Conservation (phyloP, 2,797 vertebrate genomes). For the Enteromius afrohamiltoni region DNA sequence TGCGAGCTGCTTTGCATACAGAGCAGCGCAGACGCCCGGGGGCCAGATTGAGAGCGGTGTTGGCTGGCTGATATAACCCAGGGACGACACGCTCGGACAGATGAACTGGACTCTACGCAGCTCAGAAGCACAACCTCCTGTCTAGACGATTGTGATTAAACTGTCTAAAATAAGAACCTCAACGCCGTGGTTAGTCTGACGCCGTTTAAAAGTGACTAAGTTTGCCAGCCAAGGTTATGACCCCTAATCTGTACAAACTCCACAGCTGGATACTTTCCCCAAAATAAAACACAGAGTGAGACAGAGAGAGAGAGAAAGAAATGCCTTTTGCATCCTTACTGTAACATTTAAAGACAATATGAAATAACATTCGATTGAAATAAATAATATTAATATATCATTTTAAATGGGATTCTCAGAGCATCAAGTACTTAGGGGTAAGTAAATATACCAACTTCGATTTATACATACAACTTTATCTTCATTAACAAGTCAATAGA, state of each 20-base stretch:
- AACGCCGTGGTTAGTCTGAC: slow-evolving; percentile 47
- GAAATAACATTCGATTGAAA: not conserved
- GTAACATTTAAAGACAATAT: not conserved
- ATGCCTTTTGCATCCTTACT: not conserved
- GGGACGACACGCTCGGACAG: slow-evolving; percentile 11
- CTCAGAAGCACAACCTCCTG: slow-evolving; percentile 53
- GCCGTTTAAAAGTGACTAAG: slow-evolving; percentile 53
- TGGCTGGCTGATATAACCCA: slow-evolving; percentile 30
- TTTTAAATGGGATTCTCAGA: too few relatives aligned
- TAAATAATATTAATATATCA: not conserved
- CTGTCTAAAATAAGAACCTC: slow-evolving; percentile 61
- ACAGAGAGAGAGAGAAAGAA: not conserved
- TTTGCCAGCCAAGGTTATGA: slow-evolving; percentile 66
- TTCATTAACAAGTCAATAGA: too few relatives aligned
- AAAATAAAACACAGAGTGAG: not conserved
- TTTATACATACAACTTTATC: too few relatives aligned
- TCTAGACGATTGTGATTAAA: slow-evolving; percentile 69
- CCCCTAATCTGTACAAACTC: slow-evolving; percentile 57
- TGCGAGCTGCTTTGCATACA: slow-evolving; percentile 64
- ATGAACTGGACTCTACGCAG: slow-evolving; percentile 32
- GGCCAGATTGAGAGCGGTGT: slow-evolving; percentile 44
- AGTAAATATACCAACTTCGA: too few relatives aligned
- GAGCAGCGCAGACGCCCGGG: slow-evolving; percentile 51
- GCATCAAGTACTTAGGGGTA: too few relatives aligned
- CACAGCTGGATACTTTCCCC: slow-evolving; percentile 45